These are phyloP conservation scores for Connochaetes taurinus DNA, from an alignment of 2,113 vertebrate genomes.

Conservation along the genomic window DNA sequence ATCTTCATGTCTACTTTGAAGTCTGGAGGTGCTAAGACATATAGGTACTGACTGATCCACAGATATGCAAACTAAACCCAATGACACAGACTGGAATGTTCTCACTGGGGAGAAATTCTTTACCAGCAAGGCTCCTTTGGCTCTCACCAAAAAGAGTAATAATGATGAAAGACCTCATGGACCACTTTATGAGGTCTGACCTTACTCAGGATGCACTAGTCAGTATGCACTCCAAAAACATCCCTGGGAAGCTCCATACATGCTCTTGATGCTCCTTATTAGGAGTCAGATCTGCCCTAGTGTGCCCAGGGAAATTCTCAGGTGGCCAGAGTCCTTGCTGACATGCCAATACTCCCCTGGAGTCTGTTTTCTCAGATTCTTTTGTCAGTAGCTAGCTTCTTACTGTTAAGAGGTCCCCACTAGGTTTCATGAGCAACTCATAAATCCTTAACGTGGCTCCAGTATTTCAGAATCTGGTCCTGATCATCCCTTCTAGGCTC, in stretches of 20 bases:
- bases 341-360: not conserved
- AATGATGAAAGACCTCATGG: not conserved
- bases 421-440: not conserved
- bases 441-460: not conserved
- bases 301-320: not conserved
- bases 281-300: not conserved
- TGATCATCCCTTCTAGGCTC: not conserved
- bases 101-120: not conserved
- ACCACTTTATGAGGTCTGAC: not conserved
- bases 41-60: not conserved
- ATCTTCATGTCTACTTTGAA: not conserved
- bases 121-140: not conserved
- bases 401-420: not conserved
- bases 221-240: not conserved
- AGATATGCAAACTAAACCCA: not conserved
- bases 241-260: accelerated
- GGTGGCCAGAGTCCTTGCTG: not conserved
- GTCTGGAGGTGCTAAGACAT: not conserved
- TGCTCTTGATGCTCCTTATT: not conserved
- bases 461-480: not conserved
- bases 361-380: not conserved
- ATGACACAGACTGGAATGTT: not conserved
- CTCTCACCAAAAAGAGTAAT: not conserved
- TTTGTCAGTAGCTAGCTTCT: not conserved
- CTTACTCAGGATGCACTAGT: not conserved